Percentiles rank a stretch among this genome's conserved stretches.
Conservation (phyloP, 1,140 invertebrate genomes). For the Halictus rubicundus region DNA sequence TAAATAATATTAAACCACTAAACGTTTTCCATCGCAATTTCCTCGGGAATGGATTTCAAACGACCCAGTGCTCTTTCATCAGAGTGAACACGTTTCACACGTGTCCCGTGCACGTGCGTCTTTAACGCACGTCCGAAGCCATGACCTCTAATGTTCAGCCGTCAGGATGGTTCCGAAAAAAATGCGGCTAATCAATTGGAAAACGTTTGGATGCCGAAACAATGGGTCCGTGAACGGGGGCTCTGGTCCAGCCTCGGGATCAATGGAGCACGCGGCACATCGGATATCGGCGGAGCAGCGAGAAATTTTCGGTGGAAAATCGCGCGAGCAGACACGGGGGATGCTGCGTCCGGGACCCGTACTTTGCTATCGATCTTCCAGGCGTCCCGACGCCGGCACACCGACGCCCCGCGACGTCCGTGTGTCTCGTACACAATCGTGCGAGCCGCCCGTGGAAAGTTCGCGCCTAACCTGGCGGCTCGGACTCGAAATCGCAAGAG, state of each 20-base stretch:
- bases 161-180: neutral
- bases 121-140: too few relatives aligned
- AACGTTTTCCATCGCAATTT: too few relatives aligned
- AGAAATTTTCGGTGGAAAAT: constrained; percentile 61
- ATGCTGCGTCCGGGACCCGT: constrained; percentile 74
- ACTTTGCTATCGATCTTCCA: constrained; percentile 73
- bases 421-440: neutral
- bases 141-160: neutral
- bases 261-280: constrained; percentile 51
- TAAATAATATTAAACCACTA: too few relatives aligned
- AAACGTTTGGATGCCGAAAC: too few relatives aligned
- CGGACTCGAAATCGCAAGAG: neutral
- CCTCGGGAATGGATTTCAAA: too few relatives aligned
- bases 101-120: too few relatives aligned
- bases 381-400: constrained; percentile 55
- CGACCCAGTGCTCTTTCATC: too few relatives aligned
- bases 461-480: constrained; percentile 22
- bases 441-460: constrained; percentile 27
- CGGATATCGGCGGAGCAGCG: constrained; percentile 52
- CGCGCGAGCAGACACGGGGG: constrained; percentile 59
- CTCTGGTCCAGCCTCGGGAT: constrained; percentile 19
- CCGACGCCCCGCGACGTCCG: neutral
- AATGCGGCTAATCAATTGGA: neutral
- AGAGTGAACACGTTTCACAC: too few relatives aligned
- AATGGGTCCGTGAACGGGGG: neutral